Base-by-base conservation (phyloP, 2,888 invertebrate species). In the Drosophila mayaguana region DNA sequence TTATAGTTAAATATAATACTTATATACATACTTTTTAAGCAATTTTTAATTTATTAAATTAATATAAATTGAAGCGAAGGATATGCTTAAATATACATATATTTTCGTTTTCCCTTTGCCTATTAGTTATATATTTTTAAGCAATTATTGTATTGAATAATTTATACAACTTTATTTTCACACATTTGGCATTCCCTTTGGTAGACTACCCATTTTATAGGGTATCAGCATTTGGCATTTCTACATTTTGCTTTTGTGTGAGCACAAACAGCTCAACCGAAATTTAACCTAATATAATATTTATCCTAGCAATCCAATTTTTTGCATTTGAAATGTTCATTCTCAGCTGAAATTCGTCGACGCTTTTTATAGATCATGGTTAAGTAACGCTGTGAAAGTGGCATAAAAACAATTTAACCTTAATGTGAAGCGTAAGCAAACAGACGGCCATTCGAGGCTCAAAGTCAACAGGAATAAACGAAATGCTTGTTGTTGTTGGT, bases 361-460 rank as follows among this genome's bases (percentile, higher is more conserved):
- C 68, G 56, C 51, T 72, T 72, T 68, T 75, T 76, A 72, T 74
- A 84, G 61, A 84, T 68, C 61, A 73, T 55, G 69, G 45, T 67
- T 43, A 57, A 62, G 51, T 60, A 55, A 54, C 45, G 59, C 57
- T 63, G 57, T 50, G 59, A 77, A 67, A 73, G 78, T 65, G 64
- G 72, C 81, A 65, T 83, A 80, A 89, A 84, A 85, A 87, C 88
- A 87, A 87, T 89, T 85, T 88, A 71, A 80, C 80, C 78, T 85
- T 78, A 89, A 87, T 85, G 89, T 80, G 74, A 87, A 82, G 85
- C 80, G 81, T 75, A 71, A 84, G 82, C 75, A 89, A 87, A 87
- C 89, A 72, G 71, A 50, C 73, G 71, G 38, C 22, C 63, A 53
- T 40, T 46, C 40, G 34, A 42, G 43, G 65, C 61, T 81, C 73